Evolutionary conservation across 2,113 vertebrate genomes (phyloP), one percentile per base, ranked within the genome.

Genomic region (Ondatra zibethicus): DNA sequence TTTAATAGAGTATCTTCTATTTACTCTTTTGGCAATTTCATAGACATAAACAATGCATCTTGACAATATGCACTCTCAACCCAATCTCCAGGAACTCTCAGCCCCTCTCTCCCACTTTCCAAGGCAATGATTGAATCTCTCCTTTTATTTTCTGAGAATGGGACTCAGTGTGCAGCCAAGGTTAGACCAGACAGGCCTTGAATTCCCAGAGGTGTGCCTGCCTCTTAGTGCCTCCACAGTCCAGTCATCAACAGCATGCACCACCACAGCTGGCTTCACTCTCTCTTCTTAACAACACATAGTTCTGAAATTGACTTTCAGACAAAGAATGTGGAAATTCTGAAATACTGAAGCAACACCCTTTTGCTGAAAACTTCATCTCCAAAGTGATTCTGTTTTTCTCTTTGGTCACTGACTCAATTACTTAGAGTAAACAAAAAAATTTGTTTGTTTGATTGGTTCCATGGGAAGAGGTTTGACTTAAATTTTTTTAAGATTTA

Each of bases 381-480:
- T 86, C 61, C 42, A 86, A 66, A 47, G 29, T 63, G 39, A 65
- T 31, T 45, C 16, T 63, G 13, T n/a, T 39, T 65, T 45, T 85
- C 39, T 65, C 47, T 65, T 47, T 66, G 39, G 82, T 42, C 42
- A 85, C 61, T 86, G 39, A 45, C 42, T 77, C 82, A 33, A 31
- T 66, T 66, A 66, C 73, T 92, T 78, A 27, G 33, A 94, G 76
- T 92, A 85, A 94, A 93, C 33, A 70, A 87, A 6, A 36, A 65
- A 7, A 58, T 4, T 4, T 55, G 12, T 68, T 23, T 70, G n/a
- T 47, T 36, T 68, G 45, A 13, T n/a, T 52, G 3, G 4, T 52
- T 70, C 25, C 33, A 11, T 52, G 33, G 7, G 65, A 47, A 39
- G 23, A n/a, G 21, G 7, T 55, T 72, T 36, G 6, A 4, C 27